Base-by-base conservation (phyloP, 1,140 invertebrate genomes). In the Brachionus paranguensis region DNA sequence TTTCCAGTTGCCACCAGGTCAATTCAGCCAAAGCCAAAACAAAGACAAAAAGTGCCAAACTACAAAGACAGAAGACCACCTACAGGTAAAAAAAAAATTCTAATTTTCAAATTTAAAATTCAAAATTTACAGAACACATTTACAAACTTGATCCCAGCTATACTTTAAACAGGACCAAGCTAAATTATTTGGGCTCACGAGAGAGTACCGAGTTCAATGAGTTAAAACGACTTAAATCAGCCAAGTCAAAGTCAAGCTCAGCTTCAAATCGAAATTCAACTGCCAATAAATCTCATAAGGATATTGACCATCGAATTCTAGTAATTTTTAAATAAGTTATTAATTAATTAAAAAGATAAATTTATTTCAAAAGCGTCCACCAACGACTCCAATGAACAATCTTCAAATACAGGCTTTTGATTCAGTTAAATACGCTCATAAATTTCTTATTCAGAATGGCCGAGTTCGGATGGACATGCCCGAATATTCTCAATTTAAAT, bases 1-100 rank as follows among this genome's bases (percentile, higher is more conserved):
- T 88, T 88, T 47, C 89, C 89, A 41, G 87, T 76, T 3, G 45
- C 43, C 4, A 47, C 72, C 7, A 47, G 24, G 7, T 27, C 33
- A 45, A 47, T 89, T 14, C 85, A 85, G 74, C 86, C 88, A 45
- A 88, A 85, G 84, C 55, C 85, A 7, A 85, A 85, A 5, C 85
- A 84, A 7, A 85, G 88, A n/a, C 86, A 88, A 85, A 85, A 87
- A 70, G 85, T 87, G 20, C 84, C 86, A 29, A 86, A 87, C 17
- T 86, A 83, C 72, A 65, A 68, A 64, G 43, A 83, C 45, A 33
- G 87, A 86, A 85, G 86, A 41, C 55, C 87, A 85, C 81, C 76
- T 83, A 68, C 86, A 85, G n/a, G 76, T 85, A 50, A 83, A 86
- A 29, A 81, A 12, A 14, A 12, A 14, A 60, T 17, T 78, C n/a